These are phyloP conservation scores for Anomalospiza imberbis DNA, from an alignment of 2,797 vertebrate species.

Conservation along the genomic window DNA sequence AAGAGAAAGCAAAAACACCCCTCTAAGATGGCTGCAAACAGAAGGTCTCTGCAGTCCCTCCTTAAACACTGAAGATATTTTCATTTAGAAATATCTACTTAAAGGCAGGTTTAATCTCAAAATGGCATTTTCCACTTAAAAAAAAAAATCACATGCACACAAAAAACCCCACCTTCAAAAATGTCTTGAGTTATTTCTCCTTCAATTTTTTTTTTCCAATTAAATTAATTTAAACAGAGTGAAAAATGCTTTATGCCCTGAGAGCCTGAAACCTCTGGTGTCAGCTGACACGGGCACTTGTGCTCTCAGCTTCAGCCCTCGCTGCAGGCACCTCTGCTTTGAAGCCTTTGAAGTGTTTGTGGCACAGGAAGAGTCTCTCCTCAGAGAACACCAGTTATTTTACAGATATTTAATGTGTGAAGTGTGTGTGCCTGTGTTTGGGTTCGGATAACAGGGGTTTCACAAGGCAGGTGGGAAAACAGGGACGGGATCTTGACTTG, in stretches of 20 bases:
- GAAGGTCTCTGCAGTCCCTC: neutral
- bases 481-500: neutral
- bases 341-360: constrained; percentile 61
- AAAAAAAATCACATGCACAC: neutral
- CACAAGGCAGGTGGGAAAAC: neutral
- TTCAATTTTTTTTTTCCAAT: neutral
- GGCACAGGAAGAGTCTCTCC: constrained; percentile 4
- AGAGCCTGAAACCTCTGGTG: constrained; percentile 46
- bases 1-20: neutral
- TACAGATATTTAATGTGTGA: neutral
- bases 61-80: neutral
- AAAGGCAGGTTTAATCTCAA: neutral
- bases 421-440: neutral
- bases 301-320: constrained; percentile 20
- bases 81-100: neutral
- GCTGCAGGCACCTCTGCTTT: constrained; percentile 47
- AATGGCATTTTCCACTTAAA: neutral
- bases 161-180: neutral
- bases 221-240: constrained; percentile 52
- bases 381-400: neutral
- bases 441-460: neutral
- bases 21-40: neutral
- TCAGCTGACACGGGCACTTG: constrained; percentile 9
- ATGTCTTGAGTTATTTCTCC: neutral
- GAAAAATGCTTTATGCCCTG: constrained; percentile 31